Conservation (phyloP, 2,113 vertebrate genomes). For the Lathamus discolor region DNA sequence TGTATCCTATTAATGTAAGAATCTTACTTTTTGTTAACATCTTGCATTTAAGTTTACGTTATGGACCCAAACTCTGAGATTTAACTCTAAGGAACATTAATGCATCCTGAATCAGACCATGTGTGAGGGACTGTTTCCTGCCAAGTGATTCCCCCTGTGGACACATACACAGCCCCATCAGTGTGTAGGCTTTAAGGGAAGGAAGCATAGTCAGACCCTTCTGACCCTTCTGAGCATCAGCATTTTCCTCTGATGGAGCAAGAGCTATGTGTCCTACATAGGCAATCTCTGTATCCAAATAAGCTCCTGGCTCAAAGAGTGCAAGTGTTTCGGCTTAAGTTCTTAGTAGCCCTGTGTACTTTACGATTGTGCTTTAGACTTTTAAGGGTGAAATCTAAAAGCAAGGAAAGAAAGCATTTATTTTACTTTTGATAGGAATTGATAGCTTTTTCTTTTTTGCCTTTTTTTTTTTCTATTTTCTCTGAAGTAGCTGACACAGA, state of each 20-base stretch:
- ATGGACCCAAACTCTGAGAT: neutral
- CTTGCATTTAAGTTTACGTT: neutral
- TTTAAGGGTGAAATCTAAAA: neutral
- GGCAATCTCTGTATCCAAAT: neutral
- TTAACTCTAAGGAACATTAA: neutral
- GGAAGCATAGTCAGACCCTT: neutral
- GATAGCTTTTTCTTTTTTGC: neutral
- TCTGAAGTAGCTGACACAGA: neutral
- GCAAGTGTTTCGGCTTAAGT: neutral
- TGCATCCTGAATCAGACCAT: neutral
- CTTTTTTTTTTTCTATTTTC: neutral
- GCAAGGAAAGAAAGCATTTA: neutral
- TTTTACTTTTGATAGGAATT: neutral
- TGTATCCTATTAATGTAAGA: constrained; percentile 27
- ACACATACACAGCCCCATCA: neutral
- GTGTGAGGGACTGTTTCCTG: neutral
- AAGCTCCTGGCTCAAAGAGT: neutral
- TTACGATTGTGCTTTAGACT: neutral
- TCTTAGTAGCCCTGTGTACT: neutral
- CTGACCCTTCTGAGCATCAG: neutral
- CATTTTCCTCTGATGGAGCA: neutral
- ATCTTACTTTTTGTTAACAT: neutral
- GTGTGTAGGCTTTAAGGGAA: neutral
- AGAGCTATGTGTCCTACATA: neutral
- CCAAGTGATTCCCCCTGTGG: neutral